A percentile compares a stretch with the other conserved stretches of the same genome.
These are phyloP conservation scores for Orbicella faveolata DNA, from an alignment of 64 coral and sea anemone genomes.

Conservation along the genomic window DNA sequence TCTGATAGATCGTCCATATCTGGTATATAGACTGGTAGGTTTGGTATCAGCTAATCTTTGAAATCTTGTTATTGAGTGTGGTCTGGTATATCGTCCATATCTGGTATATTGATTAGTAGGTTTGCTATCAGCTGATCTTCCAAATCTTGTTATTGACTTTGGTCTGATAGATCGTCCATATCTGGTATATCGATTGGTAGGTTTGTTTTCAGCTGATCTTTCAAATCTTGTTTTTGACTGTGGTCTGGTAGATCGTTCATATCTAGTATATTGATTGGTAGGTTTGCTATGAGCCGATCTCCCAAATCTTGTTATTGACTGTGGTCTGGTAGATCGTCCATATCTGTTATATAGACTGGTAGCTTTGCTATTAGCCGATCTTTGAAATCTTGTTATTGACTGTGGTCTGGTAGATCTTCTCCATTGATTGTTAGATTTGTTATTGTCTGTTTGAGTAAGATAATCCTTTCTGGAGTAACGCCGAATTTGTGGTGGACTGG, in stretches of 20 bases:
- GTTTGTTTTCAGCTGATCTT: neutral
- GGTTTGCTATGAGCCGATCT: neutral
- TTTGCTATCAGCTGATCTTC: neutral
- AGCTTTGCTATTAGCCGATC: neutral
- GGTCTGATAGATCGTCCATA: neutral
- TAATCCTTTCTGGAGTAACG: too few relatives aligned
- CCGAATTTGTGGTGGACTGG: too few relatives aligned
- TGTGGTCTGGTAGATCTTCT: neutral
- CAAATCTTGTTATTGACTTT: neutral
- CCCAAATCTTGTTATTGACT: constrained; percentile 2
- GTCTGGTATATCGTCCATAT: neutral
- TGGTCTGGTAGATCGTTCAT: neutral
- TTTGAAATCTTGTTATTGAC: neutral
- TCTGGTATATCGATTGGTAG: neutral
- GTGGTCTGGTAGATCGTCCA: neutral
- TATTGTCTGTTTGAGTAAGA: too few relatives aligned
- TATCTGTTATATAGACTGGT: neutral
- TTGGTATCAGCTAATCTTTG: neutral
- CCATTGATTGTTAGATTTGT: neutral
- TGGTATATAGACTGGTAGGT: neutral
- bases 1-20: neutral
- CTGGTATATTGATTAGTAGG: too few relatives aligned
- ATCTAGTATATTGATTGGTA: too few relatives aligned
- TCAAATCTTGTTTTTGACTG: neutral
- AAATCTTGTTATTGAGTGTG: neutral